Base-by-base conservation (phyloP, 2,888 invertebrate genomes). In the Carterocephalus palaemon region DNA sequence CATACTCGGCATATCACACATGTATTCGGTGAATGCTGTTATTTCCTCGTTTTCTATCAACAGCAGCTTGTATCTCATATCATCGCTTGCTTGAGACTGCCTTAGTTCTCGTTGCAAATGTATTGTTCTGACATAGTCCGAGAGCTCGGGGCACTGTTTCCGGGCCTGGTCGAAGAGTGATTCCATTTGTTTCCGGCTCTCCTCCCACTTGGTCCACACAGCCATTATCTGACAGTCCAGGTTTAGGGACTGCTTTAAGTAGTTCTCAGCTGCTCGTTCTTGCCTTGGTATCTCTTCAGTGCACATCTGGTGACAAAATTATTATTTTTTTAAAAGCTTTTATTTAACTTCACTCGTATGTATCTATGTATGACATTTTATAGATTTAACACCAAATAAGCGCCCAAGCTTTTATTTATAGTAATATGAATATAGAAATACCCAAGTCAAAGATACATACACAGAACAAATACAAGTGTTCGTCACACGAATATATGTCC, bases 1-100 rank as follows among this genome's bases (percentile, higher is more conserved):
- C 56, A 90, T 81, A 1, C 61, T 67, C 0, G 89, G 88, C 82
- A 90, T 83, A 8, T 81, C 82, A 43, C 76, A 82, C 52, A 84
- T 77, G 47, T 89, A 88, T 8, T 83, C 81, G 0, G 85, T 79
- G 17, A 81, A 68, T 0, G 86, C 81, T n/a, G 78, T 76, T n/a
- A 87, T 82, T 47, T 90, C 89, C 7, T 86, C 81, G 23, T 87
- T 82, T 43, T 87, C 76, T 20, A 89, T 82, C 0, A 57, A 22
- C 0, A 77, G 48, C 1, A 88, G 50, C 51, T 80, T 79, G 24
- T 70, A 53, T 37, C 70, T 60, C 5, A 86, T 52, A 4, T 77
- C 69, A 6, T 88, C 73, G 49, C 81, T 81, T 0, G 87, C 88
- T 23, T 70, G 66, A 3, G 75, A 66, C 2, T 80, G 79, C 20